phyloP scores from a whole-genome alignment of 1,140 invertebrate species.

The Drepana arcuata region DNA sequence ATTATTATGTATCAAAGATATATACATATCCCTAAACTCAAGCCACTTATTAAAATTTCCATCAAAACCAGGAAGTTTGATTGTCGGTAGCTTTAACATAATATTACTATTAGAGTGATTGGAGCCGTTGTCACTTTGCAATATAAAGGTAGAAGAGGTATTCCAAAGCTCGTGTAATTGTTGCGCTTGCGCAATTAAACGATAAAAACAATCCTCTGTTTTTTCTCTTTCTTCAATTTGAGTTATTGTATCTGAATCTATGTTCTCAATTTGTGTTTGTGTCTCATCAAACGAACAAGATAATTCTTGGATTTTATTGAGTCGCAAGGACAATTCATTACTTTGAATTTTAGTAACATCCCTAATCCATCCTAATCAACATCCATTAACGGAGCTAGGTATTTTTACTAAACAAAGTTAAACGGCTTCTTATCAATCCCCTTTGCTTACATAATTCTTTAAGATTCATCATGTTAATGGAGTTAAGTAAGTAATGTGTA shows the following conservation, averaged over 20 bases:
- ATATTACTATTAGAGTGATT: neutral
- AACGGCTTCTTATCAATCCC: conserved; percentile 7
- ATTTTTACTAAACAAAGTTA: conserved; percentile 15
- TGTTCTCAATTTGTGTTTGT: conserved; percentile 10
- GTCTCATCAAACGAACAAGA: conserved; percentile 10
- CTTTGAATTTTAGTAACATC: conserved; percentile 5
- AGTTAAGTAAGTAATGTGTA: too few species aligned
- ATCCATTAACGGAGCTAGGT: conserved; percentile 9
- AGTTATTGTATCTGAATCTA: conserved; percentile 6
- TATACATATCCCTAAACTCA: conserved; percentile 9
- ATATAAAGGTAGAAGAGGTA: too few species aligned
- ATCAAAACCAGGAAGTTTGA: conserved; percentile 7
- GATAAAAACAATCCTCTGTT: conserved; percentile 11
- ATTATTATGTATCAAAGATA: conserved; percentile 10
- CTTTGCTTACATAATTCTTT: conserved; percentile 15
- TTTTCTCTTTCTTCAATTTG: conserved; percentile 12
- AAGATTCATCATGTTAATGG: conserved; percentile 10
- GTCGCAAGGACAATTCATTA: conserved; percentile 10
- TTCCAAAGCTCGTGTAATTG: conserved; percentile 2
- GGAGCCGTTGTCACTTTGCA: conserved; percentile 1
- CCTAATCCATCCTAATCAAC: too few species aligned
- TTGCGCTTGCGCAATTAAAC: conserved; percentile 7
- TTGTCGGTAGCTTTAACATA: conserved; percentile 8
- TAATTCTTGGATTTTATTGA: conserved; percentile 11
- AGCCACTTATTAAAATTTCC: conserved; percentile 10